Evolutionary conservation across 64 coral and sea anemone species (phyloP).

Genomic region (Stylophora pistillata): DNA sequence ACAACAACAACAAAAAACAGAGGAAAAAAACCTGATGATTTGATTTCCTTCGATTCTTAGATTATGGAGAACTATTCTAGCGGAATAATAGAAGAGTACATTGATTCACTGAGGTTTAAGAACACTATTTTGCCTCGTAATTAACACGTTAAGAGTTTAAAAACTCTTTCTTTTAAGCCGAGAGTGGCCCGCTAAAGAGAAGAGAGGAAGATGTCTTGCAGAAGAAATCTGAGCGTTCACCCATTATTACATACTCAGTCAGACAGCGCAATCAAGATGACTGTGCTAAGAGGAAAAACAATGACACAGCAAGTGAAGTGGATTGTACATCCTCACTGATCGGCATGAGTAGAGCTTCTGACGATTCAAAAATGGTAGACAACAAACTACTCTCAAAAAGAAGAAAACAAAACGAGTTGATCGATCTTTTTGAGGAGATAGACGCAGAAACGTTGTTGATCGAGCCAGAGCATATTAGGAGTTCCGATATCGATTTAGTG

Average conservation of each 20-base stretch:
- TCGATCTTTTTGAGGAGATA: conserved; percentile 21
- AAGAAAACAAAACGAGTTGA: background rate
- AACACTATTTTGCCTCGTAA: no score
- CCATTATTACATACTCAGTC: background rate
- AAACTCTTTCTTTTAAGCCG: background rate
- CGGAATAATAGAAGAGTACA: no score
- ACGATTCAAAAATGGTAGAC: background rate
- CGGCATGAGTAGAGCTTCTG: background rate
- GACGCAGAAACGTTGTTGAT: conserved; percentile 29
- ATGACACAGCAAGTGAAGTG: background rate
- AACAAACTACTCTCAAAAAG: background rate
- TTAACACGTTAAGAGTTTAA: no score
- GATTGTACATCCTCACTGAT: background rate
- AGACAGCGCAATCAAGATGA: no score
- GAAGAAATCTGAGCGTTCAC: background rate
- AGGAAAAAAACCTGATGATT: no score
- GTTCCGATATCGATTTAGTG: background rate
- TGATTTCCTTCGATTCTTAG: no score
- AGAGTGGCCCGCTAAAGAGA: background rate
- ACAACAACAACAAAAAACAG: no score
- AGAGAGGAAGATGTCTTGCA: background rate
- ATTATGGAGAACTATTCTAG: no score
- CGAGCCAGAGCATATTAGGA: background rate
- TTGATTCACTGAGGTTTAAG: no score
- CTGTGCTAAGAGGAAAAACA: background rate